Conservation (phyloP, 2,113 vertebrate species). For the Sceloporus tristichus region DNA sequence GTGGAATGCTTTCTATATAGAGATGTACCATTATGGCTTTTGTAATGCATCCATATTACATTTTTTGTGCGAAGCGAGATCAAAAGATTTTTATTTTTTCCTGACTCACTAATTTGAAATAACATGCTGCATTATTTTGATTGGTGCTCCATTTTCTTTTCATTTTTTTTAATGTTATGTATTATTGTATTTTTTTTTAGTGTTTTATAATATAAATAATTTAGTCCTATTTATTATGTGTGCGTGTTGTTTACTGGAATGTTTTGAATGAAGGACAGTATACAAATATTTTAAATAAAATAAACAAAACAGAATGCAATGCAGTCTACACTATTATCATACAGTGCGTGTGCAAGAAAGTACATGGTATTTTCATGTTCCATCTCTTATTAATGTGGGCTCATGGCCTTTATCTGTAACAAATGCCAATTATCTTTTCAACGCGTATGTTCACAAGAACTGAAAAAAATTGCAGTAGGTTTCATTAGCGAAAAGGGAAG, state of each 20-base stretch:
- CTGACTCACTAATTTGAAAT: background rate
- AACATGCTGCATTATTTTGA: background rate
- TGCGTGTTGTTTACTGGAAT: background rate
- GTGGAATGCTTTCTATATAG: background rate
- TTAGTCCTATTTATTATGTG: background rate
- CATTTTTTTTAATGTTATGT: background rate
- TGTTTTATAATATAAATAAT: background rate
- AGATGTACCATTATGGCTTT: background rate
- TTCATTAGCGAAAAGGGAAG: constrained; percentile 10
- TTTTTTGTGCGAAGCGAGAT: background rate
- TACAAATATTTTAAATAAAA: background rate
- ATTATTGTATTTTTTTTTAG: background rate
- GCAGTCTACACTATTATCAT: background rate
- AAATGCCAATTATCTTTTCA: background rate
- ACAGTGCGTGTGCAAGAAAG: background rate
- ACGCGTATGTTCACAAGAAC: background rate
- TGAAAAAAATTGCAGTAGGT: background rate
- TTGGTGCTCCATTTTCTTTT: background rate
- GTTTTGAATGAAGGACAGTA: background rate
- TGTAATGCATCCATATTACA: background rate
- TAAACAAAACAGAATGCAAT: background rate
- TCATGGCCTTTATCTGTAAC: background rate
- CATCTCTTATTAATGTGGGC: background rate
- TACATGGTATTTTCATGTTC: background rate
- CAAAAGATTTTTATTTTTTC: background rate